Evolutionary conservation across 2,113 vertebrate species (phyloP).

Genomic region (Cinclus mexicanus): DNA sequence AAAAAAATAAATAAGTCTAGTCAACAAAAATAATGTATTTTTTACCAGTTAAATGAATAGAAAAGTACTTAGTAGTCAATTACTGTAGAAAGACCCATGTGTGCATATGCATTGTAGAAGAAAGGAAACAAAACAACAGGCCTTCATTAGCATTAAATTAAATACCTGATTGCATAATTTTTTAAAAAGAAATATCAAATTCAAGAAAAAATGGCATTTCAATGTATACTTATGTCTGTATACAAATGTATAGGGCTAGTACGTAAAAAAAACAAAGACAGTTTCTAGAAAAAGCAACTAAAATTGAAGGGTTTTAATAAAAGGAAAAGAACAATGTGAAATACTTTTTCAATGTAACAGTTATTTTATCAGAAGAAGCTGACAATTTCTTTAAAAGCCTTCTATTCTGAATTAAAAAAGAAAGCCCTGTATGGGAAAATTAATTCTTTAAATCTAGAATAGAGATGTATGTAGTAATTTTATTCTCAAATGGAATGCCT

Average conservation of each 20-base stretch:
- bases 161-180: background rate
- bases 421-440: background rate
- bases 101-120: background rate
- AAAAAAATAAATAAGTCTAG: background rate
- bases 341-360: background rate
- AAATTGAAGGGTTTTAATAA: background rate
- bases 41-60: background rate
- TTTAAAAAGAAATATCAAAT: background rate
- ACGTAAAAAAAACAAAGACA: background rate
- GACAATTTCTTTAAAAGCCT: background rate
- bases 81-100: rapidly evolving
- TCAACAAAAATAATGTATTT: background rate
- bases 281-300: background rate
- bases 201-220: background rate
- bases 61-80: background rate
- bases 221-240: background rate
- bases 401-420: background rate
- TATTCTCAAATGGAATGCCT: background rate
- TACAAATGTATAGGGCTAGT: background rate
- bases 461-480: background rate
- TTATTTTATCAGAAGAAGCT: background rate
- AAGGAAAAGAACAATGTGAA: background rate
- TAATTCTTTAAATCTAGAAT: background rate
- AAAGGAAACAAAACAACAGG: background rate
- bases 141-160: background rate